Evolutionary conservation across 2,113 vertebrate genomes (phyloP).

Genomic region (Chitala chitala): DNA sequence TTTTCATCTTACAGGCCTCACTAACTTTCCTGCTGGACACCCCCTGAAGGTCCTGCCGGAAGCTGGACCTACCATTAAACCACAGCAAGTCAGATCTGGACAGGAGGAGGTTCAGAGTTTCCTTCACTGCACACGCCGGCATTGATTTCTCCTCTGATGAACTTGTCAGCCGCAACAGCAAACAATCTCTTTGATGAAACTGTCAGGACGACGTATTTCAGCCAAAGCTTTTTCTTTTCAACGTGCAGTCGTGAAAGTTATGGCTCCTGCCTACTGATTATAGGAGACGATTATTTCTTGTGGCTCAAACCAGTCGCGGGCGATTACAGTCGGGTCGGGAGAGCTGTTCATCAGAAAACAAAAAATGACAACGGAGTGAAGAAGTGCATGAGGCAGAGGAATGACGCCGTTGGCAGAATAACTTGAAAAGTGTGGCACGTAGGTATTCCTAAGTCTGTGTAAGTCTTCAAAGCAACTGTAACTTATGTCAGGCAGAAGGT

Average conservation of each 20-base stretch:
- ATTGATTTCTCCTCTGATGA: slow-evolving; percentile 6
- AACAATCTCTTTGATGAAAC: neutral
- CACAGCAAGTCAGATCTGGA: neutral
- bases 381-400: too few relatives aligned
- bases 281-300: neutral
- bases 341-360: neutral
- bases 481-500: too few relatives aligned
- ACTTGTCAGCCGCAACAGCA: slow-evolving; percentile 3
- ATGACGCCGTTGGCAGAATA: too few relatives aligned
- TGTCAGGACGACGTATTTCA: neutral
- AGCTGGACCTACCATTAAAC: too few relatives aligned
- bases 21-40: too few relatives aligned
- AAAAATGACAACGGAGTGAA: too few relatives aligned
- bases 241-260: too few relatives aligned
- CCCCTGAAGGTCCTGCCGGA: too few relatives aligned
- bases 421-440: too few relatives aligned
- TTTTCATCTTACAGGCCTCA: too few relatives aligned
- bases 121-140: neutral
- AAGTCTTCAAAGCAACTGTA: too few relatives aligned
- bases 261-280: neutral
- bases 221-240: neutral
- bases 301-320: neutral
- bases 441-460: too few relatives aligned
- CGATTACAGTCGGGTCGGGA: neutral
- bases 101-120: neutral